These are phyloP conservation scores for Tyrannus savana DNA, from an alignment of 2,113 vertebrate genomes.

Conservation along the genomic window DNA sequence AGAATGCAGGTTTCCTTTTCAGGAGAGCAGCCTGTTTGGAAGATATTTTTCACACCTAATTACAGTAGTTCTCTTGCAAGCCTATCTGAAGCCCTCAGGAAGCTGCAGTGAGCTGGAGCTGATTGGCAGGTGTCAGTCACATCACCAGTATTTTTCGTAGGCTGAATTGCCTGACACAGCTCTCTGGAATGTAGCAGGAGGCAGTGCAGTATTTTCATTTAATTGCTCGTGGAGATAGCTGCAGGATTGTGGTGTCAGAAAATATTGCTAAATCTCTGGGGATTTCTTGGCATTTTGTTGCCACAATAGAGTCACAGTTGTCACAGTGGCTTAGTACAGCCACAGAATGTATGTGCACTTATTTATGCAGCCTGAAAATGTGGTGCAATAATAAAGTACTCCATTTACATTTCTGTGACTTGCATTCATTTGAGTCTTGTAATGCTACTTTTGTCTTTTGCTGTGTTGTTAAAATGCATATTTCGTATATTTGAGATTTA, in stretches of 20 bases:
- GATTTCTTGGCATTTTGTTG: conserved; percentile 64
- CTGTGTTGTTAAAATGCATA: background rate
- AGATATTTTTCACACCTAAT: background rate
- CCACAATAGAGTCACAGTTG: conserved; percentile 59
- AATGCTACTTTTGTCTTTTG: background rate
- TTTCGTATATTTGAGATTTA: background rate
- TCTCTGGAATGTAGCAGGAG: background rate
- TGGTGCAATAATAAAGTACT: conserved; percentile 40
- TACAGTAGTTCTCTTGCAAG: background rate
- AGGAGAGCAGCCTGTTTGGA: background rate
- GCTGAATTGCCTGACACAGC: background rate
- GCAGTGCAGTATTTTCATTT: conserved; percentile 34
- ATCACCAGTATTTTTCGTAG: background rate
- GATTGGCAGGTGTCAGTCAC: conserved; percentile 38
- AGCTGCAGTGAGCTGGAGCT: background rate
- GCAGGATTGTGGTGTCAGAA: conserved; percentile 57
- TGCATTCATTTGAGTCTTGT: background rate
- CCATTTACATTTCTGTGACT: background rate
- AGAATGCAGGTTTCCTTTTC: background rate
- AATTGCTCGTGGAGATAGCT: conserved; percentile 53
- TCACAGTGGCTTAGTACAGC: conserved; percentile 41
- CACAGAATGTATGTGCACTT: background rate
- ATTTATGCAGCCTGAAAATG: conserved; percentile 7
- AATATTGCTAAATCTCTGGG: conserved; percentile 1
- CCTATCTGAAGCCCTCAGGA: background rate